Conservation (phyloP, 2,113 vertebrate genomes). For the Rousettus leschenaultii region DNA sequence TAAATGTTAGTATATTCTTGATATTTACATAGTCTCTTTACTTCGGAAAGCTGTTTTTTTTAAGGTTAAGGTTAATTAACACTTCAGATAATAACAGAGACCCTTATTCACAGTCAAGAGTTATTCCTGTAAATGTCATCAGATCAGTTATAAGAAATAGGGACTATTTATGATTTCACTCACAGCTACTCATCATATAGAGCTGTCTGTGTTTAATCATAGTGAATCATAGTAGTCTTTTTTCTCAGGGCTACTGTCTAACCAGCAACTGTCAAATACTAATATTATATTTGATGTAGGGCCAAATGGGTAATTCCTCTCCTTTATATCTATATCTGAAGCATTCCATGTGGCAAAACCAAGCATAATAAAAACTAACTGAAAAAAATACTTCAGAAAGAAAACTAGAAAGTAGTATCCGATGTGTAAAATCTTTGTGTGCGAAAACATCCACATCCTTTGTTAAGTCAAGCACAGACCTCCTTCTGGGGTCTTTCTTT, state of each 20-base stretch:
- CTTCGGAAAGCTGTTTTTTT: constrained; percentile 54
- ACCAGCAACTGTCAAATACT: not conserved
- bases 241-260: not conserved
- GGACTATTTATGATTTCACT: constrained; percentile 22
- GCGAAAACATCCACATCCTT: not conserved
- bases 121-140: constrained; percentile 54
- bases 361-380: constrained; percentile 2
- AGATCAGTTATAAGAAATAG: constrained; percentile 4
- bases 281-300: not conserved
- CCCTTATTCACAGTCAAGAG: not conserved
- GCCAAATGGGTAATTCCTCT: not conserved
- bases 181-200: not conserved
- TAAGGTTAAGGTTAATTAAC: constrained; percentile 55
- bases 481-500: not conserved
- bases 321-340: not conserved
- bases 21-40: constrained; percentile 39
- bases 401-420: not conserved
- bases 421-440: not conserved
- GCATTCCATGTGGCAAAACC: not conserved
- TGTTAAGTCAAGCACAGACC: not conserved
- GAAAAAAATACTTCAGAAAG: not conserved
- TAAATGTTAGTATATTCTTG: constrained; percentile 40
- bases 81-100: constrained; percentile 45
- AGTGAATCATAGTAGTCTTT: not conserved
- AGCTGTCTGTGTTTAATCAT: not conserved